These are phyloP conservation scores for Drosophila borealis DNA, from an alignment of 2,888 invertebrate species.

Conservation along the genomic window DNA sequence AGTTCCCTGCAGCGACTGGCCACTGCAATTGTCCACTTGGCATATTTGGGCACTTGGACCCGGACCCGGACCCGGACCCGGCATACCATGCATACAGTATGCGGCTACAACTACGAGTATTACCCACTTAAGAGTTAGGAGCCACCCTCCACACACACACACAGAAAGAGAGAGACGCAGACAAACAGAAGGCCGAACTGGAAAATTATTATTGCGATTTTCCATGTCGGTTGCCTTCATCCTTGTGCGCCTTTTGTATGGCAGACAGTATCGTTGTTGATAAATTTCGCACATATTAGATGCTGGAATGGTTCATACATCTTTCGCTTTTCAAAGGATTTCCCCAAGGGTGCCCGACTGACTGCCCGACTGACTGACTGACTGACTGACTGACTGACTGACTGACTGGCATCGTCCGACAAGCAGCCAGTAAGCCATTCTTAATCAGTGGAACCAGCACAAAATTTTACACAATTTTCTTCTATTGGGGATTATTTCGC, in stretches of 20 bases:
- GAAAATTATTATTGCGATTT: constrained; percentile 77
- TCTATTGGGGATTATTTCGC: constrained; percentile 69
- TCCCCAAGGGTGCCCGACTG: constrained; percentile 35
- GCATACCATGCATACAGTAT: constrained; percentile 21
- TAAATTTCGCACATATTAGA: constrained; percentile 73
- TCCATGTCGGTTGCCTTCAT: constrained; percentile 68
- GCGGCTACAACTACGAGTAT: constrained; percentile 16
- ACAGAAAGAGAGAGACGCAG: not conserved
- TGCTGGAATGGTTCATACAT: constrained; percentile 65
- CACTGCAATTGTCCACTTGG: constrained; percentile 34
- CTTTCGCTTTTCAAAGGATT: constrained; percentile 67
- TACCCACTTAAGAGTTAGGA: constrained; percentile 25
- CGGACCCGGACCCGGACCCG: constrained; percentile 21
- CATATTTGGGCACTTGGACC: constrained; percentile 40
- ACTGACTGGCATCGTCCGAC: constrained; percentile 4
- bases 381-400: constrained; percentile 2
- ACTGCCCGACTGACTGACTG: constrained; percentile 2
- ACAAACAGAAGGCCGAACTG: constrained; percentile 33
- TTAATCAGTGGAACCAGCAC: constrained; percentile 75
- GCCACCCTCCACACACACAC: not conserved
- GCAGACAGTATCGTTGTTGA: constrained; percentile 59
- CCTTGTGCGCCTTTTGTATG: constrained; percentile 47
- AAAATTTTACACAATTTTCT: constrained; percentile 74
- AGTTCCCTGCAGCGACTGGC: constrained; percentile 4
- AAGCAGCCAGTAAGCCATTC: constrained; percentile 64